A percentile compares a stretch with the other conserved stretches of the same genome.
Evolutionary conservation across 2,797 vertebrate species (phyloP).

Genomic region (Simalia tracyae): DNA sequence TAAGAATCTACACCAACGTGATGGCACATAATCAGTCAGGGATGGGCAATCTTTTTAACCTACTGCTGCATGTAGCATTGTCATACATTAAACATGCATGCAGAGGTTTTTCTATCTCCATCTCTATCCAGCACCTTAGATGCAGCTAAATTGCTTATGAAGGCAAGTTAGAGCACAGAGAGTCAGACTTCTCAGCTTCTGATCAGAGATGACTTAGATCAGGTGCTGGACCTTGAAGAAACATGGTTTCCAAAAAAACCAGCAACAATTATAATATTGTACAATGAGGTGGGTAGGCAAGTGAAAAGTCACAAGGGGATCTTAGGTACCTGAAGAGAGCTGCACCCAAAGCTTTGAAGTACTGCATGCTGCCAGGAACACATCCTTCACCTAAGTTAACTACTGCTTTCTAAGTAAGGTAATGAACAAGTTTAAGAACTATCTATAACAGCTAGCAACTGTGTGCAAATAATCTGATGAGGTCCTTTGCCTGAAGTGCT

Average conservation of each 20-base stretch:
- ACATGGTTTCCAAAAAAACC: not conserved
- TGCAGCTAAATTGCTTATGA: not conserved
- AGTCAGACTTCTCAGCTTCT: too few species aligned
- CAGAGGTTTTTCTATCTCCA: not conserved
- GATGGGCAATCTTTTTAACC: not conserved
- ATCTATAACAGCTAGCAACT: not conserved
- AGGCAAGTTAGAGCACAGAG: not conserved
- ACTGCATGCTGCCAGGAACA: not conserved
- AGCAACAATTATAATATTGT: not conserved
- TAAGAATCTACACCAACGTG: not conserved
- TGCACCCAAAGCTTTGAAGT: not conserved
- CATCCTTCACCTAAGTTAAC: not conserved
- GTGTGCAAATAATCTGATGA: not conserved
- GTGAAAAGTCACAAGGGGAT: not conserved
- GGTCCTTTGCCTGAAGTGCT: not conserved
- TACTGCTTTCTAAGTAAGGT: not conserved
- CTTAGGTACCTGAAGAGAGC: not conserved
- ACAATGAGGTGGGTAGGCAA: not conserved
- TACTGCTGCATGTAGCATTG: not conserved
- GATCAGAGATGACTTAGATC: not conserved
- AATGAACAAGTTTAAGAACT: not conserved
- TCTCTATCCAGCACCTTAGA: not conserved
- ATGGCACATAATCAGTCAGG: not conserved
- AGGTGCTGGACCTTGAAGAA: not conserved
- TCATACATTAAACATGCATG: not conserved